Evolutionary conservation across 2,888 invertebrate genomes (phyloP), one percentile per base, ranked within the genome.

Genomic region (Dione juno): DNA sequence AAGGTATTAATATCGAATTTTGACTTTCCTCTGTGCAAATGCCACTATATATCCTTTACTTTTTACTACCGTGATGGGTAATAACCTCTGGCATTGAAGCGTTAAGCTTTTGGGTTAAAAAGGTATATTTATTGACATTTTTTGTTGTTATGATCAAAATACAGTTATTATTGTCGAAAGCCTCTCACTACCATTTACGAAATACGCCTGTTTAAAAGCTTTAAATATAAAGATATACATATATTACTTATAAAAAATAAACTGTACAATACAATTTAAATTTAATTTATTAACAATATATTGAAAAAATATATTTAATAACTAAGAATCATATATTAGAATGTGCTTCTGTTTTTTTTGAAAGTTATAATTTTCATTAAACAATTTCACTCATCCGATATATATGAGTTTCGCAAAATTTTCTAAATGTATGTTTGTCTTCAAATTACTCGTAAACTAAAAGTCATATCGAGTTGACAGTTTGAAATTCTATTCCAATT

Each of bases 1-100:
- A n/a, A 41, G 53, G 50, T 67, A 67, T 63, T 70, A 52, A 43
- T 66, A 10, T 65, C n/a, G 52, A 40, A 66, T 63, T 69, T 64
- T 58, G 67, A 53, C 14, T 67, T 70, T 73, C 72, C 72, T 65
- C 54, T 54, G 10, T 40, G 37, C 50, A 64, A 64, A 64, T 64
- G 37, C 37, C 50, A 64, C 37, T 13, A 5, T 13, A 3, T 40
- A 64, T 64, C 48, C 64, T 64, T 64, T 64, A 64, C 50, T 50
- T 21, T 48, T 48, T 64, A 64, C 64, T 48, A 50, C 64, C 48
- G 37, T 50, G 50, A 64, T 64, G 63, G 63, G 63, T 63, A 59
- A 59, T 58, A 41, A 58, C 58, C 63, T 63, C 13, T 1, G 40
- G 64, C 37, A 48, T 64, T 50, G 37, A 37, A 19, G 63, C 48